Conservation (phyloP, 2,797 vertebrate species). For the Trematomus bernacchii region DNA sequence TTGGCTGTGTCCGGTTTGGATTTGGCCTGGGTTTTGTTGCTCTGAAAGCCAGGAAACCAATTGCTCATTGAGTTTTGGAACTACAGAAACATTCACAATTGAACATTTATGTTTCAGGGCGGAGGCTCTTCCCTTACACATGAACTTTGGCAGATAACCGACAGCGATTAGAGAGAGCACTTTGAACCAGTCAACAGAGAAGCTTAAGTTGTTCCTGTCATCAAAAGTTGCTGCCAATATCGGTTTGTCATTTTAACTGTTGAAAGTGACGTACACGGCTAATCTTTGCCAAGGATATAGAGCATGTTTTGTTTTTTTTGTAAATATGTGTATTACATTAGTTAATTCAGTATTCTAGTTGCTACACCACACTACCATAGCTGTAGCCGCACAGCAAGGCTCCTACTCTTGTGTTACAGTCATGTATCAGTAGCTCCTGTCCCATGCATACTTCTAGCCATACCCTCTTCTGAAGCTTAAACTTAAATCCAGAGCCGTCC, state of each 20-base stretch:
- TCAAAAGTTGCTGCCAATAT: neutral
- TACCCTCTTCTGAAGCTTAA: conserved; percentile 45
- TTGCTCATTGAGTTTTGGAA: neutral
- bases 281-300: neutral
- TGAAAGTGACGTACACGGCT: neutral
- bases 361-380: neutral
- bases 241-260: neutral
- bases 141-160: too few species aligned
- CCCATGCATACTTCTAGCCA: conserved; percentile 31
- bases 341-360: neutral
- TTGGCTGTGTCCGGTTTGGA: neutral
- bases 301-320: neutral
- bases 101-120: too few species aligned
- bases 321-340: neutral
- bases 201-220: neutral
- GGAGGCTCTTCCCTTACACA: too few species aligned
- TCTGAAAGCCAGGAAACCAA: neutral
- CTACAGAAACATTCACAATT: too few species aligned
- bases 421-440: conserved; percentile 25
- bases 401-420: conserved; percentile 19
- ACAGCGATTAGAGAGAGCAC: neutral
- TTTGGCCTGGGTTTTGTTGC: neutral
- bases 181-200: neutral
- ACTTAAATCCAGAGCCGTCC: conserved; percentile 55
- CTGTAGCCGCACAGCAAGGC: neutral